Percentiles rank a stretch among this genome's conserved stretches.
Conservation (phyloP, 2,888 invertebrate species). For the Apamea anceps region DNA sequence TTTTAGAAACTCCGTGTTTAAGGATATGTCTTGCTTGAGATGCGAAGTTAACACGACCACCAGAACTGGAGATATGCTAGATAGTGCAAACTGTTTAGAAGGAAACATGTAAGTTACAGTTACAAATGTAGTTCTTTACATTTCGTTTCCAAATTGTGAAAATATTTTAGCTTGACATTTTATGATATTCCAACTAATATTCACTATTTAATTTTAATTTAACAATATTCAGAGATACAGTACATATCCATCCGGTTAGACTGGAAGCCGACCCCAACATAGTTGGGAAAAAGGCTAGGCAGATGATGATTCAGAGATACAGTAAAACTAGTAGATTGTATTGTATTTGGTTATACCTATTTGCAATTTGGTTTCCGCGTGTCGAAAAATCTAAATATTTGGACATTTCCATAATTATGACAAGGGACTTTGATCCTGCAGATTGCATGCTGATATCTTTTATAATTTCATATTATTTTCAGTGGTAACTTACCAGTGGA, state of each 20-base stretch:
- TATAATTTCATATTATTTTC: conserved; percentile 55
- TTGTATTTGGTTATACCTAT: conserved; percentile 1
- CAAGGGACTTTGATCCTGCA: background rate
- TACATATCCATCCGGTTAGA: no score
- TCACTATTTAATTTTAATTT: no score
- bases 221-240: conserved; percentile 7
- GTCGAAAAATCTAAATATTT: background rate
- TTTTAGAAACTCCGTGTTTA: conserved; percentile 79
- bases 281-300: no score
- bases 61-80: conserved; percentile 68
- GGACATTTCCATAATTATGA: background rate
- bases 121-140: background rate
- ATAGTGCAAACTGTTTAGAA: conserved; percentile 78
- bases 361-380: background rate
- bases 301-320: background rate
- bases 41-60: conserved; percentile 80
- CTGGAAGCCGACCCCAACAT: no score
- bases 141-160: background rate
- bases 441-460: background rate
- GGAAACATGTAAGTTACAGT: conserved; percentile 80
- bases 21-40: conserved; percentile 81
- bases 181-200: background rate
- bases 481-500: conserved; percentile 75
- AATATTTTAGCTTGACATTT: background rate
- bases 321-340: background rate